Percentiles rank a stretch among this genome's conserved stretches.
phyloP scores from a whole-genome alignment of 2,113 vertebrate genomes.

The Myrmecobius fasciatus region DNA sequence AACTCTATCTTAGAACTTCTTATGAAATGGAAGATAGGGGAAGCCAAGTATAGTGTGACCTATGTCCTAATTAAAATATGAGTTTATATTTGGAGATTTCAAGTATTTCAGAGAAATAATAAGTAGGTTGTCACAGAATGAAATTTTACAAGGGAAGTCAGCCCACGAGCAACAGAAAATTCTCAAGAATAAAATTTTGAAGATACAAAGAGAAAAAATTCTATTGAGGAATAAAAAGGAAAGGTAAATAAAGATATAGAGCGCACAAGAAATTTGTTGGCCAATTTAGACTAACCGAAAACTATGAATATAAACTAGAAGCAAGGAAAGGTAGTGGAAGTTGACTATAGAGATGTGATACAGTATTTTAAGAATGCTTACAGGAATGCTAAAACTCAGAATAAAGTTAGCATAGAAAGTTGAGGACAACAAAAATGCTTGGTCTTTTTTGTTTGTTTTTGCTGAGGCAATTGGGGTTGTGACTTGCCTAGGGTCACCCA shows the following conservation, averaged over 20 bases:
- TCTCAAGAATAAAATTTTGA: neutral
- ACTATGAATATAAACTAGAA: neutral
- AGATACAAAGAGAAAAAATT: neutral
- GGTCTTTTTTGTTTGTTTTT: no score
- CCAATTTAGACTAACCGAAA: neutral
- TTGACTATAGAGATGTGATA: neutral
- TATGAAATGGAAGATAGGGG: no score
- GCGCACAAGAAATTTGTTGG: neutral
- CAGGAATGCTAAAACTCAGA: neutral
- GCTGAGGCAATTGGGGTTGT: no score
- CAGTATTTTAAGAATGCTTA: neutral
- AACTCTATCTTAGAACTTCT: no score
- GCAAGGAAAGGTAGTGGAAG: neutral
- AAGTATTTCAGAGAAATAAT: neutral
- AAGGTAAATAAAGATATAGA: neutral
- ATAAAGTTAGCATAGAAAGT: neutral
- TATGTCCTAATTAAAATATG: neutral
- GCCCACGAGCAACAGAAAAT: neutral
- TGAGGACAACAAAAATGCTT: neutral
- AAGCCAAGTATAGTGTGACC: neutral
- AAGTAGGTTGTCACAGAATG: neutral
- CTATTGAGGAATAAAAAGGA: neutral
- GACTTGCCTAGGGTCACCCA: no score
- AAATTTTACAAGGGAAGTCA: neutral
- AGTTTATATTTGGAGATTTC: neutral